A percentile compares a stretch with the other conserved stretches of the same genome.
These are phyloP conservation scores for Euplexia lucipara DNA, from an alignment of 2,888 invertebrate species.

Conservation along the genomic window DNA sequence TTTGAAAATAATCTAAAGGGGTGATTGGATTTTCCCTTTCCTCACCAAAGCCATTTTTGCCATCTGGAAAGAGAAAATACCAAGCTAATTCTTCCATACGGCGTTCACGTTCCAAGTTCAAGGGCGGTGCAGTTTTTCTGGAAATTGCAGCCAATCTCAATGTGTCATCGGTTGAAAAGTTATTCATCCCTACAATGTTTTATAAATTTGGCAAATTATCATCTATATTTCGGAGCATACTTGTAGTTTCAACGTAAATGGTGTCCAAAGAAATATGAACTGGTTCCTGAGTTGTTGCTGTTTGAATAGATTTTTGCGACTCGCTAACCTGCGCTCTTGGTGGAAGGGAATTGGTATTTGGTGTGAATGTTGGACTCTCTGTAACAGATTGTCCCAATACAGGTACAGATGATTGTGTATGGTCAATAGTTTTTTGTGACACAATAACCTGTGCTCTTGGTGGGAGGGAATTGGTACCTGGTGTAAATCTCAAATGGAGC, in stretches of 20 bases:
- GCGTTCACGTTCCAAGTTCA: constrained; percentile 36
- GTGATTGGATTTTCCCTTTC: constrained; percentile 45
- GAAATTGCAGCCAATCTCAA: constrained; percentile 31
- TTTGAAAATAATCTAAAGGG: constrained; percentile 56
- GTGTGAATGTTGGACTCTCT: background rate
- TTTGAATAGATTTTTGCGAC: background rate
- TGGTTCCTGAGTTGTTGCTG: background rate
- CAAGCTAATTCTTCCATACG: constrained; percentile 48
- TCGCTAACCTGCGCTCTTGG: background rate
- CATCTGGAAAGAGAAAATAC: constrained; percentile 63
- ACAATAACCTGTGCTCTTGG: too few relatives aligned
- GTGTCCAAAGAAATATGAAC: background rate
- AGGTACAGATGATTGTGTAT: background rate
- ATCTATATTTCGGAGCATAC: constrained; percentile 7
- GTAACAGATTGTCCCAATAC: constrained; percentile 1
- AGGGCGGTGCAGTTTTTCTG: constrained; percentile 33
- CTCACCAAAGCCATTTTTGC: constrained; percentile 62
- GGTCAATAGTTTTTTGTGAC: too few relatives aligned
- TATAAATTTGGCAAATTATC: constrained; percentile 17
- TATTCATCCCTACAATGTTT: constrained; percentile 9
- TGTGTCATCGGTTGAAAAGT: background rate
- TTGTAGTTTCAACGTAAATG: constrained; percentile 7
- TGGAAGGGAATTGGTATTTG: background rate
- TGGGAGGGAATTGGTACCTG: too few relatives aligned
- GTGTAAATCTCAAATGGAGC: too few relatives aligned